These are phyloP conservation scores for Procambarus virginalis DNA, from an alignment of 1,140 invertebrate genomes.

Conservation along the genomic window DNA sequence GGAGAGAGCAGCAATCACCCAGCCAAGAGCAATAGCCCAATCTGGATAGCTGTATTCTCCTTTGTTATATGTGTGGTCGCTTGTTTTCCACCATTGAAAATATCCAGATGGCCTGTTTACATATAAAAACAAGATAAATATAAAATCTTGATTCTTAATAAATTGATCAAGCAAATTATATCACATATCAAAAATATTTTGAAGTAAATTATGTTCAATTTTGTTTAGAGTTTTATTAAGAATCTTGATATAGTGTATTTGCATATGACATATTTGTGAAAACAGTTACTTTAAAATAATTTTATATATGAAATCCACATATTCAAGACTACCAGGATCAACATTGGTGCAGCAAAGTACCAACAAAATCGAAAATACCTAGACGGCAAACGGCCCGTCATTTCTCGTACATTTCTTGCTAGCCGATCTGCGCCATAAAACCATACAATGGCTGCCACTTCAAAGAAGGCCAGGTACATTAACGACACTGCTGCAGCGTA, in stretches of 20 bases:
- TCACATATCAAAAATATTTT: no score
- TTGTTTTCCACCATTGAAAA: constrained; percentile 91
- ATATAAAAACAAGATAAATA: not conserved
- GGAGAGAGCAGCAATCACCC: constrained; percentile 87
- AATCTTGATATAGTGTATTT: no score
- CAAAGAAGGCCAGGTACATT: constrained; percentile 93
- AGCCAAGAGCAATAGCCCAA: constrained; percentile 91
- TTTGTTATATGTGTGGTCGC: constrained; percentile 85
- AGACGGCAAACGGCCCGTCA: constrained; percentile 87
- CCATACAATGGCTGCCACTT: constrained; percentile 92
- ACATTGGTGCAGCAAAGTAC: constrained; percentile 85
- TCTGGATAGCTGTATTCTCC: constrained; percentile 82
- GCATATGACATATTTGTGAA: no score
- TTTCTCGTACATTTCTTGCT: constrained; percentile 87
- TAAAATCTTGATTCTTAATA: not conserved
- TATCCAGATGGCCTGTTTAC: constrained; percentile 85
- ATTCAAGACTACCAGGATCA: constrained; percentile 81
- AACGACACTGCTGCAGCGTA: constrained; percentile 93
- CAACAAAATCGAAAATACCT: constrained; percentile 90
- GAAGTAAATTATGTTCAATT: no score
- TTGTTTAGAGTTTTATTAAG: no score
- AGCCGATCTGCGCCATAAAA: constrained; percentile 90
- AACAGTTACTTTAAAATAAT: no score
- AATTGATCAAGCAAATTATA: not conserved
- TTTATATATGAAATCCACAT: no score